Evolutionary conservation across 2,113 vertebrate genomes (phyloP).

Genomic region (Eudyptes chrysolophus): DNA sequence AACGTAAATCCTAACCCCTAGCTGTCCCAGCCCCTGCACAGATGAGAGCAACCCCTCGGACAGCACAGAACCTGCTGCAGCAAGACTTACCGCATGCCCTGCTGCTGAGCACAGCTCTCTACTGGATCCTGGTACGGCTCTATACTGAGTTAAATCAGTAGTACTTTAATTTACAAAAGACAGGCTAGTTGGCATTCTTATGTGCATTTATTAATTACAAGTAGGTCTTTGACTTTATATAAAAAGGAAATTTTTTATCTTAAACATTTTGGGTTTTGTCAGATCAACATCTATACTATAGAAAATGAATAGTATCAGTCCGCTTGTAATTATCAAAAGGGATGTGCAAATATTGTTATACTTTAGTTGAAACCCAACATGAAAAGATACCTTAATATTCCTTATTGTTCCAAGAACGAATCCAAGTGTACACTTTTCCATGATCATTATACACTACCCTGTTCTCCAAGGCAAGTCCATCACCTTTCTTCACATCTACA

Average conservation of each 20-base stretch:
- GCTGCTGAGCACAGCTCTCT: background rate
- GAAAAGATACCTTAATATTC: background rate
- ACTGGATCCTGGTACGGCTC: background rate
- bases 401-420: background rate
- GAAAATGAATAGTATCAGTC: conserved; percentile 33
- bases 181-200: conserved; percentile 52
- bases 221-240: conserved; percentile 29
- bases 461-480: background rate
- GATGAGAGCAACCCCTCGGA: background rate
- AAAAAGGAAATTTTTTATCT: conserved; percentile 13
- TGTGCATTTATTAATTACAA: conserved; percentile 61
- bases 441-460: background rate
- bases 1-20: background rate
- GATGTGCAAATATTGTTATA: conserved; percentile 55
- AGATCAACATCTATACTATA: conserved; percentile 11
- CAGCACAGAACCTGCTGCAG: background rate
- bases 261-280: conserved; percentile 59
- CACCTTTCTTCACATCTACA: conserved; percentile 81
- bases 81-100: background rate
- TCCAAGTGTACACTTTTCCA: background rate
- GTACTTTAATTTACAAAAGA: conserved; percentile 45
- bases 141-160: background rate
- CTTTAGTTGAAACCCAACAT: conserved; percentile 15
- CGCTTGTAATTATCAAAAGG: conserved; percentile 56
- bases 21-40: background rate